Percentiles rank a stretch among this genome's conserved stretches.
Evolutionary conservation across 2,113 vertebrate genomes (phyloP).

Genomic region (Chinchilla lanigera): DNA sequence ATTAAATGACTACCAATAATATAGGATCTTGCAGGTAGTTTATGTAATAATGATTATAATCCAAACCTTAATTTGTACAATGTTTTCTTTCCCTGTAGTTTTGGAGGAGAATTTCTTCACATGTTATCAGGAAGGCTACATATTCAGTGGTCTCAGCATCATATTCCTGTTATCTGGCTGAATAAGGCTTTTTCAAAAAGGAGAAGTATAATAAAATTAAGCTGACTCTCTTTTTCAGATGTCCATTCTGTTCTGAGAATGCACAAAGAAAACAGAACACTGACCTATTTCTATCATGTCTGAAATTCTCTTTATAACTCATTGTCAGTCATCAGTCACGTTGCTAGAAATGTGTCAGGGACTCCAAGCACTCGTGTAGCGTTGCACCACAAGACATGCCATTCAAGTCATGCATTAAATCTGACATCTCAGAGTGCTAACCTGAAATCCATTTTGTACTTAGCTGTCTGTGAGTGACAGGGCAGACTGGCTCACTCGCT

Average conservation of each 20-base stretch:
- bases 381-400: not conserved
- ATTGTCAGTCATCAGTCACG: not conserved
- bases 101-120: not conserved
- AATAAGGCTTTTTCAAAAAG: not conserved
- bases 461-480: conserved; percentile 62
- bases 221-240: not conserved
- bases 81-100: not conserved
- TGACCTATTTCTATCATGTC: not conserved
- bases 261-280: not conserved
- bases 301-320: not conserved
- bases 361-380: not conserved
- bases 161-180: not conserved
- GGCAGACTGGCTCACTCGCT: conserved; percentile 64
- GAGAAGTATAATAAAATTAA: conserved; percentile 13
- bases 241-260: not conserved
- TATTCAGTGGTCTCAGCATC: not conserved
- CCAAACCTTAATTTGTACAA: not conserved
- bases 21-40: not conserved
- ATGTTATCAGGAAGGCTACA: not conserved
- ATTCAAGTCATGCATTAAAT: conserved; percentile 40
- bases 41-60: not conserved
- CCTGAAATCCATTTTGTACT: conserved; percentile 66
- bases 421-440: conserved; percentile 10
- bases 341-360: not conserved
- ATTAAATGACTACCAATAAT: not conserved